phyloP scores from a whole-genome alignment of 1,140 invertebrate genomes.

The Tetramorium simillimum region DNA sequence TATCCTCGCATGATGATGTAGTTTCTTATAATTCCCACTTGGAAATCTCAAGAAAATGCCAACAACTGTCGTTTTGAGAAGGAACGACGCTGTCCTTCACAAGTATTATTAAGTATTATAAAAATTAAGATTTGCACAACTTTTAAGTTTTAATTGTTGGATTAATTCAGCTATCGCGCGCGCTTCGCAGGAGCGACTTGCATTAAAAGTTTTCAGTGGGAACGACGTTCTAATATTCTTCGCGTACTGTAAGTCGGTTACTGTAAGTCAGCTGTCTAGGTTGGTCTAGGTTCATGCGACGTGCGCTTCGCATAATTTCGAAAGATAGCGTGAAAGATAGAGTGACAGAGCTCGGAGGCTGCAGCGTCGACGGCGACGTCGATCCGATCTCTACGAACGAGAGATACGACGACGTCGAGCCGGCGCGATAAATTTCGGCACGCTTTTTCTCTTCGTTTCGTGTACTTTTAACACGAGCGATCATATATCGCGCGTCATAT shows the following conservation, averaged over 20 bases:
- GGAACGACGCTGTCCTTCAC: background rate
- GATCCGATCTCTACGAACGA: conserved; percentile 12
- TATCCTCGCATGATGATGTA: conserved; percentile 1
- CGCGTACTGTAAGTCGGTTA: too few species aligned
- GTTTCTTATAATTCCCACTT: conserved; percentile 28
- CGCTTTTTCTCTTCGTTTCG: conserved; percentile 27
- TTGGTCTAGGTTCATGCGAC: background rate
- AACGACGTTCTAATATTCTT: background rate
- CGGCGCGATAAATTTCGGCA: conserved; percentile 34
- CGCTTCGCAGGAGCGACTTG: background rate
- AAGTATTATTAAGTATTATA: background rate
- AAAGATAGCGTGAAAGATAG: conserved; percentile 37
- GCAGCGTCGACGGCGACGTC: conserved; percentile 13
- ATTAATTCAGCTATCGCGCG: background rate
- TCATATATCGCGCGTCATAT: conserved; percentile 47
- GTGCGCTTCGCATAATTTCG: background rate
- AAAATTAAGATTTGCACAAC: background rate
- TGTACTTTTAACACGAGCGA: background rate
- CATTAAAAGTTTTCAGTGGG: background rate
- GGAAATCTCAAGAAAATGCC: background rate
- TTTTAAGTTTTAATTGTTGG: background rate
- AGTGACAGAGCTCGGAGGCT: conserved; percentile 19
- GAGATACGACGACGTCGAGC: conserved; percentile 14
- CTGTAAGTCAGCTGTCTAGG: background rate
- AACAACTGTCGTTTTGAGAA: background rate